Evolutionary conservation across 2,888 invertebrate genomes (phyloP), one percentile per base, ranked within the genome.

Genomic region (Athalia circularis): DNA sequence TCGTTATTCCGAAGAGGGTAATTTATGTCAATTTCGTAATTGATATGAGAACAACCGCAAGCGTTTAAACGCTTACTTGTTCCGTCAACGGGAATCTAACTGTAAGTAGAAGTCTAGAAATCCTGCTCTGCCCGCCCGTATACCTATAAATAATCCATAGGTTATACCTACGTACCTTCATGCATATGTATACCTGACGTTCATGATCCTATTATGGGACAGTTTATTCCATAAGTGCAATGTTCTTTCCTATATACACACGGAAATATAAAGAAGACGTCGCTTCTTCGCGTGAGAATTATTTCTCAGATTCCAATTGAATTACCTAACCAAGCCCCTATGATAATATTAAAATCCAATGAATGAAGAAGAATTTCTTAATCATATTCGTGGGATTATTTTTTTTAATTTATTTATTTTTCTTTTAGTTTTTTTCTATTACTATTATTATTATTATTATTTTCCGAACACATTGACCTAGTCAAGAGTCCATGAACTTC

Each of bases 71-170:
- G 4, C 15, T 8, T 47, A 67, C 13, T 9, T 11, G 47, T 65
- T 47, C 9, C 47, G 65, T 65, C n/a, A 65, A 54, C 15, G 29
- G 29, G 29, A 54, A 52, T 13, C 48, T 50, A 67, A 67, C 65
- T 11, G 47, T 47, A 65, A 65, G 45, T 47, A 11, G 7, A 48
- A 15, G 7, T 50, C 8, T 11, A 29, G 29, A 8, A 67, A 50
- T 15, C 50, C 1, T 15, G 48, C 50, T 48, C n/a, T 48, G 65
- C 13, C 65, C 64, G 8, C 15, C 43, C 64, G 7, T 4, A 15
- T 64, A 43, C 9, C 29, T 43, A 64, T 43, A 9, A 64, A 43
- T 29, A 29, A 29, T 29, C 29, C 29, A 29, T 29, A 29, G 29
- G 29, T n/a, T n/a, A n/a, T 29, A 29, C 29, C 29, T 29, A 29